A percentile compares a stretch with the other conserved stretches of the same genome.
phyloP scores from a whole-genome alignment of 1,140 invertebrate species.

The Lanistes nyassanus region DNA sequence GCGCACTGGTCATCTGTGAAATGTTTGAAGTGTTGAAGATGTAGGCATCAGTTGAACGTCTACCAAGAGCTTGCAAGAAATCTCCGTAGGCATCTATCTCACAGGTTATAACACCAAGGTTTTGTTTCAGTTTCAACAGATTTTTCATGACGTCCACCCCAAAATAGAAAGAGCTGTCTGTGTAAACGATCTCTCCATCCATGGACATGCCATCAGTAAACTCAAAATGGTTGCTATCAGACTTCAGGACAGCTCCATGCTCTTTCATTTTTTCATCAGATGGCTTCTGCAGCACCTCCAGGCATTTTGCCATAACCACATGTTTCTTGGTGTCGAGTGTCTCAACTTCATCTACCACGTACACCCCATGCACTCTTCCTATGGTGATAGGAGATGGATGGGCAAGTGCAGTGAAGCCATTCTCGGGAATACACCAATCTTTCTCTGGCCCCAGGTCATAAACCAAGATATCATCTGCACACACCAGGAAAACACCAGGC shows the following conservation, averaged over 20 bases:
- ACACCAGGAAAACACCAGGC: slow-evolving; percentile 68
- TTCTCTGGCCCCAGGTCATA: slow-evolving; percentile 54
- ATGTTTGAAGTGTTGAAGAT: slow-evolving; percentile 58
- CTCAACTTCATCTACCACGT: slow-evolving; percentile 57
- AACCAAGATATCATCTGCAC: slow-evolving; percentile 68
- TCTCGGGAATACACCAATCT: slow-evolving; percentile 55
- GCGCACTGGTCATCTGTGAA: slow-evolving; percentile 37
- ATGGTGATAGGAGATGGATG: slow-evolving; percentile 66
- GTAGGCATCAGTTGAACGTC: slow-evolving; percentile 53
- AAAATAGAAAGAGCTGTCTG: slow-evolving; percentile 69
- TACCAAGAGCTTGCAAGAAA: slow-evolving; percentile 68
- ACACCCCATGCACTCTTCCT: slow-evolving; percentile 69
- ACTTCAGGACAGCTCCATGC: slow-evolving; percentile 59
- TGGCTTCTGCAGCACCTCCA: slow-evolving; percentile 69
- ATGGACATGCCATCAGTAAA: slow-evolving; percentile 43
- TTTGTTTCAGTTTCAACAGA: slow-evolving; percentile 60
- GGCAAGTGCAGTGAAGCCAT: slow-evolving; percentile 67
- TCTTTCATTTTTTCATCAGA: slow-evolving; percentile 59
- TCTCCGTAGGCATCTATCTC: slow-evolving; percentile 71
- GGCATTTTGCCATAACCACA: slow-evolving; percentile 52
- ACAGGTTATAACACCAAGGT: slow-evolving; percentile 54
- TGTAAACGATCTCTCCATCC: slow-evolving; percentile 62
- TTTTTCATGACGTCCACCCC: slow-evolving; percentile 61
- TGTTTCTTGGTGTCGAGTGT: slow-evolving; percentile 35
- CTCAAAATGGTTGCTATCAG: slow-evolving; percentile 24